Conservation (phyloP, 2,113 vertebrate species). For the Shinisaurus crocodilurus region DNA sequence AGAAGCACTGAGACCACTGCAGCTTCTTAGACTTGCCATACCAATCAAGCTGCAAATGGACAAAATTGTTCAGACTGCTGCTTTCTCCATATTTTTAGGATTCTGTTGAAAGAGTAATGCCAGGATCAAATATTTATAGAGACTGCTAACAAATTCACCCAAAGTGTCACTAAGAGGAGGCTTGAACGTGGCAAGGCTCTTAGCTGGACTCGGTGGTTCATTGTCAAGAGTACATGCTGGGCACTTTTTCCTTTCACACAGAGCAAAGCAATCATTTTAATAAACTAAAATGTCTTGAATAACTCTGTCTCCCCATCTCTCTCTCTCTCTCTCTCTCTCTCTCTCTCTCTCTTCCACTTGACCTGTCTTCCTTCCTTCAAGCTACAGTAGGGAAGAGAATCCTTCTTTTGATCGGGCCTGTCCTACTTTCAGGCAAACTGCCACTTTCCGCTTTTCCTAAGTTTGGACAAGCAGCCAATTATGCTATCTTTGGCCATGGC, state of each 20-base stretch:
- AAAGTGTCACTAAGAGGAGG: constrained; percentile 1
- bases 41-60: constrained; percentile 19
- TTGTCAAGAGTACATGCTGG: neutral
- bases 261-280: constrained; percentile 7
- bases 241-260: neutral
- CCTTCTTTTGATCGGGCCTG: neutral
- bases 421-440: constrained; percentile 25
- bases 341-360: neutral
- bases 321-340: no score
- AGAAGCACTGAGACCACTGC: no score
- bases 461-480: constrained; percentile 17
- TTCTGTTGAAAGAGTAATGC: constrained; percentile 23
- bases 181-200: neutral
- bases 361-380: neutral
- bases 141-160: constrained; percentile 14
- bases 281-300: neutral
- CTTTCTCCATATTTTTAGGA: constrained; percentile 21
- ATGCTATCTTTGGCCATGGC: constrained; percentile 16
- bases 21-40: neutral
- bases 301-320: neutral
- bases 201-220: neutral
- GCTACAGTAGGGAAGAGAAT: neutral
- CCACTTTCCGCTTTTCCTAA: constrained; percentile 2
- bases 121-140: constrained; percentile 27
- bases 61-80: neutral